A percentile compares a stretch with the other conserved stretches of the same genome.
These are phyloP conservation scores for Thymelicus sylvestris DNA, from an alignment of 2,888 invertebrate species.

Conservation along the genomic window DNA sequence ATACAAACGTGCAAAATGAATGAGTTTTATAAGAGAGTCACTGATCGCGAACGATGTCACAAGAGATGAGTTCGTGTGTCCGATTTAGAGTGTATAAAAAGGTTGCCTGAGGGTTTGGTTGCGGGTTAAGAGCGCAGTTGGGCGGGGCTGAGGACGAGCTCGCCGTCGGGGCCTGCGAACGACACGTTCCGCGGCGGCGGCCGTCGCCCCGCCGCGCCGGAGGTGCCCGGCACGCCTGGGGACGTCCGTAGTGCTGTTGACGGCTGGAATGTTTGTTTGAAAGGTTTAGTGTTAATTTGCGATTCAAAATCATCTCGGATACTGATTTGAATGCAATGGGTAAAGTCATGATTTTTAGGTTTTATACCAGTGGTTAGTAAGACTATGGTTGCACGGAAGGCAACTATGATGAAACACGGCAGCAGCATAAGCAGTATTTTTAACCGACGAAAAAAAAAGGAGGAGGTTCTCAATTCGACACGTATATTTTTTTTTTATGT, in stretches of 20 bases:
- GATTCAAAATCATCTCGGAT: too few relatives aligned
- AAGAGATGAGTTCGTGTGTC: constrained; percentile 53
- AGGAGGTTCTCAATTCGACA: too few relatives aligned
- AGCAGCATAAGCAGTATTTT: too few relatives aligned
- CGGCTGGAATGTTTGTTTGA: constrained; percentile 39
- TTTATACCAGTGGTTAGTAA: too few relatives aligned
- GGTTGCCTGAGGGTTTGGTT: constrained; percentile 71
- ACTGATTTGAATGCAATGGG: too few relatives aligned
- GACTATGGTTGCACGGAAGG: too few relatives aligned
- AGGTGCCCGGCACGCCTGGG: constrained; percentile 41
- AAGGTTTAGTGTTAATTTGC: constrained; percentile 9
- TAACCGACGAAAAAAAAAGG: too few relatives aligned
- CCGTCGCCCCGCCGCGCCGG: constrained; percentile 52
- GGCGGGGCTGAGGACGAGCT: constrained; percentile 87
- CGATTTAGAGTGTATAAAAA: constrained; percentile 53
- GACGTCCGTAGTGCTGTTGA: constrained; percentile 41
- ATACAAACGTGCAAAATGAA: constrained; percentile 72
- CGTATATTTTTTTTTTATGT: too few relatives aligned
- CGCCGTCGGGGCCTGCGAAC: constrained; percentile 82
- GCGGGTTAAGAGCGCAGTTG: constrained; percentile 84
- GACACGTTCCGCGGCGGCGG: constrained; percentile 78
- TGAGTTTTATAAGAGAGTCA: constrained; percentile 45
- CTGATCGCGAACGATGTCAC: constrained; percentile 58
- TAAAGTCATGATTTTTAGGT: too few relatives aligned
- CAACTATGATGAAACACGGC: too few relatives aligned